These are phyloP conservation scores for Oceanodroma leucorhoa DNA, from an alignment of 2,797 vertebrate genomes.

Conservation along the genomic window DNA sequence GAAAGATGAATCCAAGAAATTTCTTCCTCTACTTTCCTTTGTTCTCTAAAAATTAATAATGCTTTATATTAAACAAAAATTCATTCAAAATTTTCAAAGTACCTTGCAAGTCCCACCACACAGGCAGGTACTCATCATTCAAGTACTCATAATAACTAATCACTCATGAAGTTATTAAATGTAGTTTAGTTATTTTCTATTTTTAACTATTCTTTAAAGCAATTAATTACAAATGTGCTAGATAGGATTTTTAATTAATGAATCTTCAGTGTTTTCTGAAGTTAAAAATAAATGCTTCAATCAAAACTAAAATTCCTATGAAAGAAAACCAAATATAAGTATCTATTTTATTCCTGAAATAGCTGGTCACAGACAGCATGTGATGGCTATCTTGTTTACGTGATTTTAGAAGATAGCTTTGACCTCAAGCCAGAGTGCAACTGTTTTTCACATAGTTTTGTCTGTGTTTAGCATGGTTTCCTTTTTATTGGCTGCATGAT, in stretches of 20 bases:
- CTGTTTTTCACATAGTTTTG: background rate
- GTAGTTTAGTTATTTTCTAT: background rate
- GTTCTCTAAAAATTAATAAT: background rate
- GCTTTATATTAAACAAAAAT: background rate
- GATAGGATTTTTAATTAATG: constrained; percentile 19
- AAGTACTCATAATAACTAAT: background rate
- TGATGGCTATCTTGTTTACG: constrained; percentile 24
- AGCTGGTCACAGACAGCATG: background rate
- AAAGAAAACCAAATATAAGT: background rate
- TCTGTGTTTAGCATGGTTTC: background rate
- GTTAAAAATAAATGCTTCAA: constrained; percentile 10
- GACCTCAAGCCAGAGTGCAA: background rate
- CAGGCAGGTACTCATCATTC: background rate
- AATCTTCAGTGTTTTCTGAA: background rate
- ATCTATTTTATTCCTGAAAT: background rate
- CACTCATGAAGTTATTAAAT: background rate
- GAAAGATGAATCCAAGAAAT: background rate
- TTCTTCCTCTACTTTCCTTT: background rate
- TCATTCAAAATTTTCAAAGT: background rate
- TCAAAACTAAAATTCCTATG: background rate
- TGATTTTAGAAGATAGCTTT: background rate
- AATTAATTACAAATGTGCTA: constrained; percentile 3
- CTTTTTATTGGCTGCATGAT: background rate
- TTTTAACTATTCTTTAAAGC: constrained; percentile 28
- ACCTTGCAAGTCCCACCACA: background rate